Base-by-base conservation (phyloP, 2,797 vertebrate genomes). In the Erpetoichthys calabaricus region DNA sequence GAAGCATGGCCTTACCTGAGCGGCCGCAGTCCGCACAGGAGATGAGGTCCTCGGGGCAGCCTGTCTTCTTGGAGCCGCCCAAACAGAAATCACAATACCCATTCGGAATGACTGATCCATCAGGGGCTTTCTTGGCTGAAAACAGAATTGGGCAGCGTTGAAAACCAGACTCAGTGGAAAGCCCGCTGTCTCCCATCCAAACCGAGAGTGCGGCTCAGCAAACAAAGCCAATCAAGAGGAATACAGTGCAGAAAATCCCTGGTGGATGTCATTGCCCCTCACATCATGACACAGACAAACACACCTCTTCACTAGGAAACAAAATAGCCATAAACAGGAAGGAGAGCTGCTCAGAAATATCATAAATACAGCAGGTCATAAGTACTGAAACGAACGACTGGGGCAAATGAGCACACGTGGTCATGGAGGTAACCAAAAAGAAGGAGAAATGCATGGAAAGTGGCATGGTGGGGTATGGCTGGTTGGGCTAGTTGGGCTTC, bases 31-130 rank as follows among this genome's bases (percentile, higher is more conserved):
- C 92, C 3, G 92, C 92, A 67, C 92, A 95, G 74, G 91, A 95
- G 70, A 95, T 94, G 57, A 95, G 89, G 79, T 95, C 92, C 78
- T 95, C 92, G 0, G 92, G 92, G 79, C 91, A 95, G 64, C 92
- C 92, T 0, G 90, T 94, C 82, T 95, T 95, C 84, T 92, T 94
- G 57, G 90, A 92, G 69, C 91, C 92, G 51, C 92, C 92, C 56
- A 95, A 82, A 71, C 92, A 95, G 83, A 95, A 95, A 80, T 95
- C 92, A 65, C 92, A 95, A 81, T 94, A 94, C 69, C 90, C 91
- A 7, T 92, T 95, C 65, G 91, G 89, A 63, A 94, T 94, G 74
- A 92, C 91, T 1, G 89, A 90, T 65, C 92, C 91, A 0, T 93
- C 91, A 3, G 91, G 80, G 2, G 91, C 91, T 84, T 93, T 92